Conservation (phyloP, 64 coral and sea anemone species). For the Stichodactyla helianthus region DNA sequence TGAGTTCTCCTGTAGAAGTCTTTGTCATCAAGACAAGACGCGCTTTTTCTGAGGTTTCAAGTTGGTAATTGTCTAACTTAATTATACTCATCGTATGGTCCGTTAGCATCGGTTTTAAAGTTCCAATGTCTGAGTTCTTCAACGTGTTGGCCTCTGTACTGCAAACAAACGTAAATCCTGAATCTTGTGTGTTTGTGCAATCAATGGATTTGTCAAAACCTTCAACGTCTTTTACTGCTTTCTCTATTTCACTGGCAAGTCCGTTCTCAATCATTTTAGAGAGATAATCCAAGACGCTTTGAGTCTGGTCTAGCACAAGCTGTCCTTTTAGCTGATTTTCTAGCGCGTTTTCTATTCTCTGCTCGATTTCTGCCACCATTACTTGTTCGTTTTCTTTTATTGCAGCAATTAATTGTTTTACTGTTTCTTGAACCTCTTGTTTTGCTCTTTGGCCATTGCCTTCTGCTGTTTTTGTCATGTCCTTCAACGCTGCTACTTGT, state of each 20-base stretch:
- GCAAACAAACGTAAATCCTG: background rate
- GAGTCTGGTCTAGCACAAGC: background rate
- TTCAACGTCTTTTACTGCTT: background rate
- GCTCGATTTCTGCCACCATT: background rate
- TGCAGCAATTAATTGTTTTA: background rate
- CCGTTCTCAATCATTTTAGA: background rate
- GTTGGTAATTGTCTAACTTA: background rate
- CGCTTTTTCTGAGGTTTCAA: background rate
- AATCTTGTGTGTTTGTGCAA: background rate
- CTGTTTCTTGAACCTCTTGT: background rate
- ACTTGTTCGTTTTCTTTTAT: background rate
- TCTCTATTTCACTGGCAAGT: background rate
- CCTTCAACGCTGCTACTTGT: background rate
- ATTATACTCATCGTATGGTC: background rate
- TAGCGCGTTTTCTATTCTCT: background rate
- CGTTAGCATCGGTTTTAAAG: background rate
- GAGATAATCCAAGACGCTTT: background rate
- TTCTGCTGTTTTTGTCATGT: background rate
- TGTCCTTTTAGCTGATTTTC: background rate
- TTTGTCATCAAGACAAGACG: background rate
- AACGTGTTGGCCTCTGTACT: background rate
- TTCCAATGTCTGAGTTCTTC: background rate
- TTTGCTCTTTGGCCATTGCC: background rate
- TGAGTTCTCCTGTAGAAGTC: background rate
- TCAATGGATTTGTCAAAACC: background rate